phyloP scores from a whole-genome alignment of 2,888 invertebrate genomes.

The Eulithis prunata region DNA sequence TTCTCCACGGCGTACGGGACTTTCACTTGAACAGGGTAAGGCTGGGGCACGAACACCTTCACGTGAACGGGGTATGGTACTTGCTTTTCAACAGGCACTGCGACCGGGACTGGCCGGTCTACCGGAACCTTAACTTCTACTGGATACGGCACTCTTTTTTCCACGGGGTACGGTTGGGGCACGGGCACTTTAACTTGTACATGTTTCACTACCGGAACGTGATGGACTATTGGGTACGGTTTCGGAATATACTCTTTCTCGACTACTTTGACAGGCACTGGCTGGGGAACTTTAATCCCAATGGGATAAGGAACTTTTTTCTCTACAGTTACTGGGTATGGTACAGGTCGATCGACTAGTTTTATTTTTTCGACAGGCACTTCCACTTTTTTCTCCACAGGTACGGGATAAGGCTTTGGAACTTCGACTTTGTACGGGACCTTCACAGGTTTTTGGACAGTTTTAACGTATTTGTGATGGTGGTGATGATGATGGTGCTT shows the following conservation, averaged over 20 bases:
- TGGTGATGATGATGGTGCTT: conserved; percentile 88
- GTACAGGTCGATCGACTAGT: conserved; percentile 66
- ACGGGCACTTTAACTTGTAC: conserved; percentile 75
- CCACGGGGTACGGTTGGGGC: conserved; percentile 67
- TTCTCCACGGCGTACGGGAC: conserved; percentile 76
- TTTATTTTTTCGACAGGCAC: conserved; percentile 68
- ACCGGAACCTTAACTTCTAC: conserved; percentile 69
- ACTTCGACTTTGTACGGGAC: conserved; percentile 82
- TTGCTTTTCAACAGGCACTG: conserved; percentile 71
- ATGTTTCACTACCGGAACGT: conserved; percentile 70
- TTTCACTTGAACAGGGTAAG: conserved; percentile 82
- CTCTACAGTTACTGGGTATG: conserved; percentile 75
- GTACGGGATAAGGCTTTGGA: conserved; percentile 81
- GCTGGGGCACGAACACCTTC: conserved; percentile 72
- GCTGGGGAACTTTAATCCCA: conserved; percentile 74
- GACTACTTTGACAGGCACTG: conserved; percentile 79
- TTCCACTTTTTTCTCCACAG: conserved; percentile 72
- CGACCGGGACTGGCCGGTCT: conserved; percentile 71
- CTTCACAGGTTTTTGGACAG: conserved; percentile 82
- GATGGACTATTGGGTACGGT: conserved; percentile 76
- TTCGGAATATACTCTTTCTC: conserved; percentile 79
- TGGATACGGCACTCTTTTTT: conserved; percentile 74
- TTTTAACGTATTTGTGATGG: conserved; percentile 86
- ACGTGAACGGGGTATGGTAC: conserved; percentile 74
- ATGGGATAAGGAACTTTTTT: conserved; percentile 78